Base-by-base conservation (phyloP, 2,888 invertebrate genomes). In the Acanthosepion esculentum region DNA sequence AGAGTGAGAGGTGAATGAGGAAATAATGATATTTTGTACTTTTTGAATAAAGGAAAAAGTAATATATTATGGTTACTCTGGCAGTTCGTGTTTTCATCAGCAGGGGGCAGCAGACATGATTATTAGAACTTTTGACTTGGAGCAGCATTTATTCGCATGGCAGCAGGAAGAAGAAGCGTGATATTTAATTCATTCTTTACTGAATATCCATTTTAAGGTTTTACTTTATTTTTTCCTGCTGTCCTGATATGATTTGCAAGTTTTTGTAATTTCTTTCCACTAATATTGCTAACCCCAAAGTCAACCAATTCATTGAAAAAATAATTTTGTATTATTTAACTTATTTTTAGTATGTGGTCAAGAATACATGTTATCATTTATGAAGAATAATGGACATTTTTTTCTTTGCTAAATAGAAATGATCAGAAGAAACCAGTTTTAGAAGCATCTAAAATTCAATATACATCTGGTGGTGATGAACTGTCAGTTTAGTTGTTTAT, bases 81-180 rank as follows among this genome's bases (percentile, higher is more conserved):
- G n/a, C 78, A 78, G 78, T 78, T 33, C 78, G 78, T 78, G 78
- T 78, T 78, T 78, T 15, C n/a, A 78, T 33, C 78, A 78, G 78
- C 33, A 78, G 78, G 78, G 78, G n/a, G 78, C 78, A 78, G 78
- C n/a, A 78, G 78, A 78, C 78, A 78, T 78, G 78, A 78, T 78
- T 78, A 78, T 78, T 78, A 33, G 18, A 78, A 78, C 78, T 78
- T 33, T n/a, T n/a, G 78, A 78, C 18, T n/a, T 23, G 6, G 23
- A 59, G 59, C 59, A 23, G 23, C 59, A 59, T 59, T 59, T 59
- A 59, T 23, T 59, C 59, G 4, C 59, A 23, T 59, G 59, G 23
- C 59, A 59, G 26, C 23, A 23, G 59, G 59, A 59, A 23, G 59
- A 59, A 59, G 59, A 59, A 15, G 33, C 18, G 78, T 33, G 33